Base-by-base conservation (phyloP, 2,113 vertebrate species). In the Periophthalmodon schlosseri region DNA sequence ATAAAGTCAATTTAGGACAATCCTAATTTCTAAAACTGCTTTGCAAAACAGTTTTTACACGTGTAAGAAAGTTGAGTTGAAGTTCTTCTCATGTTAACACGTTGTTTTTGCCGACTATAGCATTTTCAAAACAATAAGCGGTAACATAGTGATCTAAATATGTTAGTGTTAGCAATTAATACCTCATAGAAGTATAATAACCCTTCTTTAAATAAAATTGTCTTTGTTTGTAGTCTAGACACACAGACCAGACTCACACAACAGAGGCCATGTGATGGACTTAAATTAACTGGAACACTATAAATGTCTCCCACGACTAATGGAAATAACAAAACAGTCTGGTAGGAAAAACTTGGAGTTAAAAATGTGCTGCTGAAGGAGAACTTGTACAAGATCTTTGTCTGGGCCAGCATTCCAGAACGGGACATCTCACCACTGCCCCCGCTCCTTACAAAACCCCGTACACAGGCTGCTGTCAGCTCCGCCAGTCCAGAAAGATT, bases 301-400 rank as follows among this genome's bases (percentile, higher is more conserved):
- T 63, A 63, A 63, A 63, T 34, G 60, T 63, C 24, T 34, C 14
- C 28, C 16, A 18, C 28, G 5, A 63, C 60, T 34, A 63, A 63
- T 63, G 60, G 34, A 34, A 63, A 63, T 63, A 34, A 18, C 60
- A 63, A 63, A 63, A 63, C 60, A 63, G 60, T 34, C 28, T 63
- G 60, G 24, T 34, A 9, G 28, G 24, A 63, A 63, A 61, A 34
- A 33, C 57, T 11, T 13, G 23, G 23, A 6, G 23, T 61, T 0
- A 18, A 63, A 16, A 63, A 63, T 63, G 28, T 63, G 60, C 60
- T 34, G 60, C 28, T 2, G 60, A 18, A 34, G 28, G 15, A 63
- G 24, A 63, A 63, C 28, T 34, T 9, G 28, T 61, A 61, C 58
- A 28, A 28, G 58, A 13, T 24, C 24, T 24, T 61, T 61, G 58